phyloP scores from a whole-genome alignment of 1,140 invertebrate species.

The Eriocheir sinensis region DNA sequence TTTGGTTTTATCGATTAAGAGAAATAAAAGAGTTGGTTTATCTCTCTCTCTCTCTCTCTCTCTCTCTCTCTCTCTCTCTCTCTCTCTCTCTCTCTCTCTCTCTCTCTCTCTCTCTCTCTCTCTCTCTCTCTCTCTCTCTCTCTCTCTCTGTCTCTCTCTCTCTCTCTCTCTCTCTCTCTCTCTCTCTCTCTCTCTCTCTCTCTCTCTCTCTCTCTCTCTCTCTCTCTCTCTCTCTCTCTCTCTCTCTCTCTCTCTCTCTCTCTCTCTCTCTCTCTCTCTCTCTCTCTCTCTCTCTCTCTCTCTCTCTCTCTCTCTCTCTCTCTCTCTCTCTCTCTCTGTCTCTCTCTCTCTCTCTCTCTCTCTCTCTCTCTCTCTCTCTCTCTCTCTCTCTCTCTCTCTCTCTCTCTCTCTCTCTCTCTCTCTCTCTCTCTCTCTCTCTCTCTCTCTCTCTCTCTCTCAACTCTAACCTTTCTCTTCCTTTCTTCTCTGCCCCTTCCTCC shows the following conservation, averaged over 20 bases:
- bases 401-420: background rate
- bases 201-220: background rate
- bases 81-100: constrained; percentile 30
- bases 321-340: constrained; percentile 38
- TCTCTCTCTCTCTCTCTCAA: constrained; percentile 27
- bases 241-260: background rate
- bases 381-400: background rate
- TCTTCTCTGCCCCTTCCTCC: constrained; percentile 39
- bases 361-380: constrained; percentile 24
- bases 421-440: constrained; percentile 33
- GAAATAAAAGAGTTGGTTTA: background rate
- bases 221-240: background rate
- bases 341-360: background rate
- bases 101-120: background rate
- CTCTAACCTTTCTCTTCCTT: background rate
- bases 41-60: background rate
- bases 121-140: too few relatives aligned
- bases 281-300: background rate
- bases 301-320: constrained; percentile 65
- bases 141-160: background rate
- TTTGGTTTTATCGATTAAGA: background rate
- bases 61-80: constrained; percentile 39
- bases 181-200: background rate
- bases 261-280: constrained; percentile 31
- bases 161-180: too few relatives aligned